Percentiles rank a stretch among this genome's conserved stretches.
Evolutionary conservation across 2,888 invertebrate genomes (phyloP).

Genomic region (Cerastis rubricosa): DNA sequence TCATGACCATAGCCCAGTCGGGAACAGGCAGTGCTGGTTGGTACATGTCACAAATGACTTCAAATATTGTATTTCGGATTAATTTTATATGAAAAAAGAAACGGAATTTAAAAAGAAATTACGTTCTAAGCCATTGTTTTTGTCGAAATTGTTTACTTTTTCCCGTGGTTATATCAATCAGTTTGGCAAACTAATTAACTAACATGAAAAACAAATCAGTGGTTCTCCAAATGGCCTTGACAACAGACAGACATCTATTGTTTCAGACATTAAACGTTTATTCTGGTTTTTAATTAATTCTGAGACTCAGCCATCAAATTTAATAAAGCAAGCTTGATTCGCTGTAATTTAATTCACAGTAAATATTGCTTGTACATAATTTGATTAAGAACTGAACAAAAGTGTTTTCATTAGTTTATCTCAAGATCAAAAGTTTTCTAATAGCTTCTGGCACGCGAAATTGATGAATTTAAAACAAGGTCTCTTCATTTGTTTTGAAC

Average conservation of each 20-base stretch:
- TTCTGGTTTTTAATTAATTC: constrained; percentile 65
- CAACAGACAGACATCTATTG: constrained; percentile 33
- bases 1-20: not conserved
- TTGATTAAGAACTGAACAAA: constrained; percentile 66
- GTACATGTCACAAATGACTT: not conserved
- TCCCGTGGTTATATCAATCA: not conserved
- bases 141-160: not conserved
- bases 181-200: not conserved
- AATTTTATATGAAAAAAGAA: not conserved
- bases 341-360: constrained; percentile 65
- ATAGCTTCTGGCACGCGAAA: constrained; percentile 44
- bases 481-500: not conserved
- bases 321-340: constrained; percentile 61
- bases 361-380: constrained; percentile 69
- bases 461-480: constrained; percentile 23
- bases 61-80: not conserved
- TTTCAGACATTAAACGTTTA: constrained; percentile 42
- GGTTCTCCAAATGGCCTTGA: not conserved
- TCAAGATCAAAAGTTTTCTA: constrained; percentile 61
- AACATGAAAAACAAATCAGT: constrained; percentile 12
- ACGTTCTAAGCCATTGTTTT: not conserved
- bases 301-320: constrained; percentile 52
- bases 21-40: not conserved
- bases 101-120: not conserved
- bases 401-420: constrained; percentile 65